Conservation (phyloP, 2,888 invertebrate species). For the Pammene fasciana region DNA sequence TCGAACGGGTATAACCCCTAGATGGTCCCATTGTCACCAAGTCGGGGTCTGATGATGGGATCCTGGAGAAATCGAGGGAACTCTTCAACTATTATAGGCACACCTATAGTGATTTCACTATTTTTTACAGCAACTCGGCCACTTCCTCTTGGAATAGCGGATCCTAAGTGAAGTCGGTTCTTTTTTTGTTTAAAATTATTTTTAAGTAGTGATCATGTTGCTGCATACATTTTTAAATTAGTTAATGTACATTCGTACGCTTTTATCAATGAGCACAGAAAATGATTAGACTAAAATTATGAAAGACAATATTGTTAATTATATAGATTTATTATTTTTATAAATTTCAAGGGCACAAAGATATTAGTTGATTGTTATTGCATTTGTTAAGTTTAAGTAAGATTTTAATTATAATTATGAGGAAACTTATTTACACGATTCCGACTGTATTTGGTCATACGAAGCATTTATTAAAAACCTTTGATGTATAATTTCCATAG, state of each 20-base stretch:
- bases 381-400: constrained; percentile 38
- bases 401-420: constrained; percentile 21
- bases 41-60: too few relatives aligned
- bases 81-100: too few relatives aligned
- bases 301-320: constrained; percentile 30
- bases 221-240: too few relatives aligned
- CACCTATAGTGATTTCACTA: too few relatives aligned
- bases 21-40: too few relatives aligned
- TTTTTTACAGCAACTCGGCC: too few relatives aligned
- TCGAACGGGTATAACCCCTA: too few relatives aligned
- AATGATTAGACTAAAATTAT: constrained; percentile 4
- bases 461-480: constrained; percentile 12
- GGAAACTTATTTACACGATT: constrained; percentile 10
- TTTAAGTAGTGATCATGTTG: too few relatives aligned
- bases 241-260: neutral
- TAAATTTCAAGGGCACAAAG: neutral
- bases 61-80: too few relatives aligned
- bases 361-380: constrained; percentile 31
- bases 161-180: too few relatives aligned
- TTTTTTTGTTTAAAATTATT: too few relatives aligned
- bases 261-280: neutral
- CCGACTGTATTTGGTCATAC: constrained; percentile 23
- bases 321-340: constrained; percentile 4
- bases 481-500: neutral
- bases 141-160: too few relatives aligned